phyloP scores from a whole-genome alignment of 2,113 vertebrate species.

The Polypterus bichir region DNA sequence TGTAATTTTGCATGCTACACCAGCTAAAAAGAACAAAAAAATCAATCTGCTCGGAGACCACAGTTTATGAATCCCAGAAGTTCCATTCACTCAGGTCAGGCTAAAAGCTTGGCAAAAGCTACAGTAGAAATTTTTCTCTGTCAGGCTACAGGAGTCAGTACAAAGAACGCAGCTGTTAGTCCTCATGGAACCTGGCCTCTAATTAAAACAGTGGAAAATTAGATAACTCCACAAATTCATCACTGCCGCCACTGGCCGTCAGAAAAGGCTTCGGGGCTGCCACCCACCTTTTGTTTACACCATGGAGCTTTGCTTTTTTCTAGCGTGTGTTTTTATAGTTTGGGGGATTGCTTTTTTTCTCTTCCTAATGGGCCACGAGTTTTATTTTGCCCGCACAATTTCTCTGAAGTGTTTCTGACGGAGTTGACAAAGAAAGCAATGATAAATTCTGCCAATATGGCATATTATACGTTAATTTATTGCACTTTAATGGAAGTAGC shows the following conservation, averaged over 20 bases:
- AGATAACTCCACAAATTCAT: slow-evolving; percentile 97
- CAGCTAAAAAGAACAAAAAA: slow-evolving; percentile 31
- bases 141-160: slow-evolving; percentile 82
- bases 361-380: slow-evolving; percentile 58
- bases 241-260: slow-evolving; percentile 81
- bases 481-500: slow-evolving; percentile 55
- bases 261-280: slow-evolving; percentile 56
- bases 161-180: slow-evolving; percentile 85
- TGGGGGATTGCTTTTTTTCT: slow-evolving; percentile 56
- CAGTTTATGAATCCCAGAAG: slow-evolving; percentile 61
- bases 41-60: slow-evolving; percentile 53
- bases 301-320: slow-evolving; percentile 57
- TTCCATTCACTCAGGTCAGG: slow-evolving; percentile 48
- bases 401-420: slow-evolving; percentile 43
- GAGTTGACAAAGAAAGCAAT: slow-evolving; percentile 36
- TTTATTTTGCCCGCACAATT: slow-evolving; percentile 27
- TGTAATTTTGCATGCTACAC: slow-evolving; percentile 39
- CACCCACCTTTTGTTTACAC: slow-evolving; percentile 86
- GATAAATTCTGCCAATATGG: slow-evolving; percentile 40
- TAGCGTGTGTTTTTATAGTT: slow-evolving; percentile 59
- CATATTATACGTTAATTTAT: slow-evolving; percentile 61
- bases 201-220: slow-evolving; percentile 99
- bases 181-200: slow-evolving; percentile 81
- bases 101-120: slow-evolving; percentile 66
- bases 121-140: slow-evolving; percentile 81